Conservation (phyloP, 2,888 invertebrate species). For the Rhyacophila evoluta region DNA sequence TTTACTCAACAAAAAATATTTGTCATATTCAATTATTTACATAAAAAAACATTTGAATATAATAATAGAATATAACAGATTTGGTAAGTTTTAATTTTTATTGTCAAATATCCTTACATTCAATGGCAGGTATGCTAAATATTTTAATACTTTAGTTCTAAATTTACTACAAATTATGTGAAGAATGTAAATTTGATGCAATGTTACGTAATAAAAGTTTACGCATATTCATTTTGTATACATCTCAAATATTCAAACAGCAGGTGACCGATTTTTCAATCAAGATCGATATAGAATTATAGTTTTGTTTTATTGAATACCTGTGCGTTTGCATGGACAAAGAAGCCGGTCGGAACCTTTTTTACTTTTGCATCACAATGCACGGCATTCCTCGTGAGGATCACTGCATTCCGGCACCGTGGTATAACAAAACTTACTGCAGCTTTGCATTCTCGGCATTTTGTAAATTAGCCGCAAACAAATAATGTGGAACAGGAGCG, state of each 20-base stretch:
- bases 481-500: slow-evolving; percentile 29
- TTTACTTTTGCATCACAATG: slow-evolving; percentile 40
- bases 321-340: slow-evolving; percentile 32
- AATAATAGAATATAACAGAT: no score
- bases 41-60: no score
- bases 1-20: no score
- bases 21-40: no score
- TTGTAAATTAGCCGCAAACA: slow-evolving; percentile 52
- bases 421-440: slow-evolving; percentile 4
- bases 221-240: not conserved
- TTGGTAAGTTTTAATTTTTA: no score
- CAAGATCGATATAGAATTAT: slow-evolving; percentile 35
- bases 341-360: slow-evolving; percentile 42
- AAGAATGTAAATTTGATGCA: not conserved
- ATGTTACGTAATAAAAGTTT: not conserved
- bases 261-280: slow-evolving; percentile 49
- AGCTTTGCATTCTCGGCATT: slow-evolving; percentile 39
- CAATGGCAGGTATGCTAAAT: no score
- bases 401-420: slow-evolving; percentile 16
- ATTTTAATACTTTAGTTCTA: no score
- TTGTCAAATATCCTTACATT: no score
- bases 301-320: slow-evolving; percentile 25
- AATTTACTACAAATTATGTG: no score
- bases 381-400: slow-evolving; percentile 33
- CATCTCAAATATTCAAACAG: slow-evolving; percentile 30